Percentiles rank a stretch among this genome's conserved stretches.
Conservation (phyloP, 2,888 invertebrate species). For the Gandaritis pyraliata region DNA sequence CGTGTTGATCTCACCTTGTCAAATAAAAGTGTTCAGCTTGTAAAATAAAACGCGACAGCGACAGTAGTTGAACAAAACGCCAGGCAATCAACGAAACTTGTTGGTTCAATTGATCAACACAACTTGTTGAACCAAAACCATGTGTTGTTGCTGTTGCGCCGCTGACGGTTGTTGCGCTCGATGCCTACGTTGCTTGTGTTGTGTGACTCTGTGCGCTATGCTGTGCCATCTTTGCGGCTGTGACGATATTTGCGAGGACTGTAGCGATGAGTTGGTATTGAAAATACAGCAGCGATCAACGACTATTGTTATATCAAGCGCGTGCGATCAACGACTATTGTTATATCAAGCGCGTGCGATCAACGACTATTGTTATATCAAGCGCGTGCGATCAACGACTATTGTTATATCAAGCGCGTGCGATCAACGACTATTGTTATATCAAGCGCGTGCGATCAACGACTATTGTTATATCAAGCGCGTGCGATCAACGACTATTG, state of each 20-base stretch:
- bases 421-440: too few relatives aligned
- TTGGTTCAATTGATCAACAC: neutral
- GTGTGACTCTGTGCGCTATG: constrained; percentile 46
- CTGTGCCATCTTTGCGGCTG: constrained; percentile 51
- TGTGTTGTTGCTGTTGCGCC: constrained; percentile 55
- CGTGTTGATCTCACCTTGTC: too few relatives aligned
- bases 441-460: too few relatives aligned
- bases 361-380: too few relatives aligned
- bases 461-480: too few relatives aligned
- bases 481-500: too few relatives aligned
- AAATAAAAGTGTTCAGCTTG: too few relatives aligned
- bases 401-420: too few relatives aligned
- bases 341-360: too few relatives aligned
- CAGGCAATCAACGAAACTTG: neutral
- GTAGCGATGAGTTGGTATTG: constrained; percentile 25
- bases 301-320: neutral
- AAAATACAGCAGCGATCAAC: neutral
- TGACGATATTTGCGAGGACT: constrained; percentile 40
- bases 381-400: too few relatives aligned
- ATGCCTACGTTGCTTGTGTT: constrained; percentile 48
- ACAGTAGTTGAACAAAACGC: neutral
- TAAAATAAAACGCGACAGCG: too few relatives aligned
- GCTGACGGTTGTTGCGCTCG: constrained; percentile 45
- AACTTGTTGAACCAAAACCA: constrained; percentile 29
- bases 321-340: too few relatives aligned